Evolutionary conservation across 2,113 vertebrate species (phyloP).

Genomic region (Otocyon megalotis): DNA sequence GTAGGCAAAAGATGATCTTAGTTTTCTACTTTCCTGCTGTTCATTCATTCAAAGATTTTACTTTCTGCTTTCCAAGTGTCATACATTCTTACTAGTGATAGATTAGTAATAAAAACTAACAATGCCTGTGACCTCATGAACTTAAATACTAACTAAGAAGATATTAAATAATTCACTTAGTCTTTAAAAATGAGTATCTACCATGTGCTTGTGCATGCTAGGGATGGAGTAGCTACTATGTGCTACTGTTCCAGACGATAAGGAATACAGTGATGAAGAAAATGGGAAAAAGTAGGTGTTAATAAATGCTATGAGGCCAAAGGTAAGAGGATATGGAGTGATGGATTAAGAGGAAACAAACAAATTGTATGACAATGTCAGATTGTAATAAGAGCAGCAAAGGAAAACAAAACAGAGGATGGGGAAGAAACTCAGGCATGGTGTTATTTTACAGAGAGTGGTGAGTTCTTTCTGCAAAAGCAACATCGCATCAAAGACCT

Average conservation of each 20-base stretch:
- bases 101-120: not conserved
- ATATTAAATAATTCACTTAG: not conserved
- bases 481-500: not conserved
- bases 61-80: not conserved
- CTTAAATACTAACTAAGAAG: conserved; percentile 1
- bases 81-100: not conserved
- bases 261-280: not conserved
- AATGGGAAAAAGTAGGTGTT: not conserved
- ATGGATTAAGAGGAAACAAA: not conserved
- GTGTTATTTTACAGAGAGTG: not conserved
- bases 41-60: not conserved
- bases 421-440: not conserved
- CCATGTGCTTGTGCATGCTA: not conserved
- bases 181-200: not conserved
- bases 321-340: not conserved
- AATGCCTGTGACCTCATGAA: not conserved
- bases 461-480: not conserved
- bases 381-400: not conserved
- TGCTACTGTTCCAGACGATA: not conserved
- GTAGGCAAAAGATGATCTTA: not conserved
- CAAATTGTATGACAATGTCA: not conserved
- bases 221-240: not conserved
- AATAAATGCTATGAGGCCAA: not conserved
- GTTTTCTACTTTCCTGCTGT: not conserved
- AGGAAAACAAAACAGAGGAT: not conserved